Percentiles rank a stretch among this genome's conserved stretches.
phyloP scores from a whole-genome alignment of 2,113 vertebrate genomes.

The Melanocharis versteri region DNA sequence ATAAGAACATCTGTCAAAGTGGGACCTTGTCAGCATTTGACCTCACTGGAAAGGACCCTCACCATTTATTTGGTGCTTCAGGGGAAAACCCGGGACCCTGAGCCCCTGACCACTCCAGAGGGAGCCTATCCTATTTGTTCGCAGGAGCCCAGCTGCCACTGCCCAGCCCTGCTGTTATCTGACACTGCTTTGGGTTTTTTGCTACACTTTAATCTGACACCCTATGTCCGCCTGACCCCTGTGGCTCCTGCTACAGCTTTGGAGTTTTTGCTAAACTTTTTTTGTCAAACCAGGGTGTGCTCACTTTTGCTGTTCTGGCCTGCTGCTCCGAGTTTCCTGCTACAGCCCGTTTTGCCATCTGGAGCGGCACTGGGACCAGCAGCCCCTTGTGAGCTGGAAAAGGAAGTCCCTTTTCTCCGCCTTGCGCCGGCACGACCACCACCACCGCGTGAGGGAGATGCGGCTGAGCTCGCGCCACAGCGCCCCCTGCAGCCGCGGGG shows the following conservation, averaged over 20 bases:
- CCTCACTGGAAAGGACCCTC: not conserved
- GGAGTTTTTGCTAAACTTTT: not conserved
- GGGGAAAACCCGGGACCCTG: accelerated
- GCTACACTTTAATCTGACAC: not conserved
- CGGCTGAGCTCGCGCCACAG: accelerated
- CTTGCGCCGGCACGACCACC: accelerated
- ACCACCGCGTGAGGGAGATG: accelerated
- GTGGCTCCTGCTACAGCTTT: not conserved
- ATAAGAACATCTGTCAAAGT: not conserved
- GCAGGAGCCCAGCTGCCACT: accelerated
- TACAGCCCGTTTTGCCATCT: not conserved
- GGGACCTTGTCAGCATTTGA: accelerated
- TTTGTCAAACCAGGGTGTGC: not conserved
- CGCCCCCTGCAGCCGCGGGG: not conserved
- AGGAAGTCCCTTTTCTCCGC: accelerated
- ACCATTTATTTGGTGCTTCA: accelerated
- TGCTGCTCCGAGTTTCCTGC: too few species aligned
- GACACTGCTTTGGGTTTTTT: accelerated
- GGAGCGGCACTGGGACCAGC: accelerated
- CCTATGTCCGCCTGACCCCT: accelerated
- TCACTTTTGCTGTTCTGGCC: not conserved
- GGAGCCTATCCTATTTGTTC: not conserved
- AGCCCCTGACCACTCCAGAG: accelerated
- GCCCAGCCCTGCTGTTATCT: accelerated
- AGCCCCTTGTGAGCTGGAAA: accelerated